A percentile compares a stretch with the other conserved stretches of the same genome.
Evolutionary conservation across 2,888 invertebrate genomes (phyloP).

Genomic region (Cephus sareptanus): DNA sequence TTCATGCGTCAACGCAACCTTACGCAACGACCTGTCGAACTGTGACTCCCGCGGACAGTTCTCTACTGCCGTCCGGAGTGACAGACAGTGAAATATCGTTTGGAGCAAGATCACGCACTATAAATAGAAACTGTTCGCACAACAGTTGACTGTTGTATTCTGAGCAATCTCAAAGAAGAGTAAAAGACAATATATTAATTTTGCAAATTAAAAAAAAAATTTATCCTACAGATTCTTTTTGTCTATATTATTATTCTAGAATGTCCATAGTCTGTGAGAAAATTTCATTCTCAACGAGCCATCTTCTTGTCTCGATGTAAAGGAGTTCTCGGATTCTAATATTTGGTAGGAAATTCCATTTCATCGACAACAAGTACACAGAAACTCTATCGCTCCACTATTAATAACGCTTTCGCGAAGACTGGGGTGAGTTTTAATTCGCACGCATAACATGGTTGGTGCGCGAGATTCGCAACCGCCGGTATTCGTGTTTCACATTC

Average conservation of each 20-base stretch:
- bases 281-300: background rate
- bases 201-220: background rate
- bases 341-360: background rate
- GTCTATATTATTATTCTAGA: background rate
- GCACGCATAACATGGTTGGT: slow-evolving; percentile 24
- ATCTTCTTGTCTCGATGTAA: background rate
- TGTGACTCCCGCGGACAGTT: background rate
- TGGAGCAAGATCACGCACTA: background rate
- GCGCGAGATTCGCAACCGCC: slow-evolving; percentile 30
- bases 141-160: background rate
- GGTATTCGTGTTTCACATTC: slow-evolving; percentile 37
- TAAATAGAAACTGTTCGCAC: background rate
- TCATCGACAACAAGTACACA: no score
- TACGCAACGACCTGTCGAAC: background rate
- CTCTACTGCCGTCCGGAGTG: background rate
- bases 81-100: background rate
- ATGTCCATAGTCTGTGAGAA: background rate
- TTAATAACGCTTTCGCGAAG: background rate
- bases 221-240: background rate
- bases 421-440: slow-evolving; percentile 23
- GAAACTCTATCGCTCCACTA: no score
- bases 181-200: background rate
- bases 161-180: background rate
- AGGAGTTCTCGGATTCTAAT: background rate
- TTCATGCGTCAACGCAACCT: background rate